Conservation (phyloP, 2,888 invertebrate genomes). For the Microchrysa polita region DNA sequence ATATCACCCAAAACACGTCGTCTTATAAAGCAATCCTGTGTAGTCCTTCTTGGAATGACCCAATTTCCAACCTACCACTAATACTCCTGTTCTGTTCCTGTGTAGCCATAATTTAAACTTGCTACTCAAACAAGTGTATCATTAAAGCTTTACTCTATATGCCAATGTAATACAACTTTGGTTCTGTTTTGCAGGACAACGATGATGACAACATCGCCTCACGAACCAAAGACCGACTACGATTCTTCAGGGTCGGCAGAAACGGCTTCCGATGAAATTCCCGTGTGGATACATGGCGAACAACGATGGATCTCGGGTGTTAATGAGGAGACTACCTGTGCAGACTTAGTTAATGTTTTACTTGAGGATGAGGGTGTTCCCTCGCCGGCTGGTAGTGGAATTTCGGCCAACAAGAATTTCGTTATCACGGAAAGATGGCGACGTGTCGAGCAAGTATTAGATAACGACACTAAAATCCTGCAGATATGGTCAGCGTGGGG, state of each 20-base stretch:
- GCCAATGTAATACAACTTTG: slow-evolving; percentile 22
- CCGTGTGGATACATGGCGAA: slow-evolving; percentile 79
- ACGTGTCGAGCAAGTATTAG: slow-evolving; percentile 76
- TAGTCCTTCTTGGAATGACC: not conserved
- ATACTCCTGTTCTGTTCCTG: not conserved
- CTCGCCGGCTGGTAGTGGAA: slow-evolving; percentile 55
- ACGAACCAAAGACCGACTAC: slow-evolving; percentile 50
- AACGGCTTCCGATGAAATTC: slow-evolving; percentile 69
- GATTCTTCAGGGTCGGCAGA: slow-evolving; percentile 57
- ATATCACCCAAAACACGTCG: no score
- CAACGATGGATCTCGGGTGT: slow-evolving; percentile 85
- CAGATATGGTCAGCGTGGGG: slow-evolving; percentile 83
- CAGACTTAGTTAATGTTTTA: slow-evolving; percentile 79
- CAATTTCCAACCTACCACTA: not conserved
- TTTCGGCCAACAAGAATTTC: slow-evolving; percentile 63
- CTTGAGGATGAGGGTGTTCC: slow-evolving; percentile 66
- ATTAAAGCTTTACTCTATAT: slow-evolving; percentile 18
- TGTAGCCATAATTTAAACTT: not conserved
- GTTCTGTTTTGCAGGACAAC: slow-evolving; percentile 42
- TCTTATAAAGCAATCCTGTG: not conserved
- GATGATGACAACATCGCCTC: slow-evolving; percentile 26
- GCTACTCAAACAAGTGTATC: not conserved
- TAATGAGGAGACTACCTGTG: slow-evolving; percentile 78
- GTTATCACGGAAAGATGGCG: slow-evolving; percentile 78
- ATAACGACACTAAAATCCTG: slow-evolving; percentile 73